Percentiles rank a stretch among this genome's conserved stretches.
Evolutionary conservation across 1,140 invertebrate species (phyloP).

Genomic region (Trichonephila clavipes): DNA sequence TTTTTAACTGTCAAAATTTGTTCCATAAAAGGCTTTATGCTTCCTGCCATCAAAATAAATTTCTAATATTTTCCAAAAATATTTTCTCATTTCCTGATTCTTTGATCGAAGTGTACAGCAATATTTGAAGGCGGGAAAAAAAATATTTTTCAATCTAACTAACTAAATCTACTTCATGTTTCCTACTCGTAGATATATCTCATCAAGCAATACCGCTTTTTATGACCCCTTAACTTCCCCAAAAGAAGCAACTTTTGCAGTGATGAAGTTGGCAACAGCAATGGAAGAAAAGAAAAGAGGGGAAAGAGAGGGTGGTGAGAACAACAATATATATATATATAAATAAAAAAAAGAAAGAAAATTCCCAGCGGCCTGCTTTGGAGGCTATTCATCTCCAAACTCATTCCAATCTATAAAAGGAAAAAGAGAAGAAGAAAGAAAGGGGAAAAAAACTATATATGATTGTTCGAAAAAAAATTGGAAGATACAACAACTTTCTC

Average conservation of each 20-base stretch:
- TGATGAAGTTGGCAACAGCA: constrained; percentile 71
- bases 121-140: no score
- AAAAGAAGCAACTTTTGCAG: constrained; percentile 57
- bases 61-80: no score
- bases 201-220: constrained; percentile 11
- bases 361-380: constrained; percentile 18
- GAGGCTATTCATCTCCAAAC: constrained; percentile 72
- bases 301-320: not conserved
- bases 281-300: constrained; percentile 6
- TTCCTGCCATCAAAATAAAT: no score
- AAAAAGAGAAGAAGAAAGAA: constrained; percentile 35
- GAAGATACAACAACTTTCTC: constrained; percentile 68
- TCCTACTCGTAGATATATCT: not conserved
- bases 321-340: not conserved
- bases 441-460: constrained; percentile 55
- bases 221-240: constrained; percentile 61
- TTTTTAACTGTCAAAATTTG: not conserved
- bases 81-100: no score
- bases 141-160: no score
- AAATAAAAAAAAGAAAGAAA: constrained; percentile 1
- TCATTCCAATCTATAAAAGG: constrained; percentile 68
- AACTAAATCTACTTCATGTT: no score
- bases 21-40: no score
- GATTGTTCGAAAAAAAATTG: constrained; percentile 65
- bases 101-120: no score